A percentile compares a stretch with the other conserved stretches of the same genome.
These are phyloP conservation scores for Eilema sororculum DNA, from an alignment of 2,888 invertebrate genomes.

Conservation along the genomic window DNA sequence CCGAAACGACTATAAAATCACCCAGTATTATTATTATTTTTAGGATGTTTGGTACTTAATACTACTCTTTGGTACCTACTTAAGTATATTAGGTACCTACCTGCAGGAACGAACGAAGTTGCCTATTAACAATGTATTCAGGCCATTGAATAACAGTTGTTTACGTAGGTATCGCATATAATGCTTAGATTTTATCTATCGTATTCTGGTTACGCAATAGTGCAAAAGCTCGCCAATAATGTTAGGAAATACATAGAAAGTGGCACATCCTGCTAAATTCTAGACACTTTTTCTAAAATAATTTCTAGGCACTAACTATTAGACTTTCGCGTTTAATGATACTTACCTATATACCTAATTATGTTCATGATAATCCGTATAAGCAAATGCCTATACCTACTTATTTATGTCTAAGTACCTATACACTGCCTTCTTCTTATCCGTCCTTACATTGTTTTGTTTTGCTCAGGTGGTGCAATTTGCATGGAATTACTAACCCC, in stretches of 20 bases:
- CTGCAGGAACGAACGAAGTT: background rate
- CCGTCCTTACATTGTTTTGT: background rate
- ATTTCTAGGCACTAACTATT: background rate
- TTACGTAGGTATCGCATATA: background rate
- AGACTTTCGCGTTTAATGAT: background rate
- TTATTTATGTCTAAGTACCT: too few species aligned
- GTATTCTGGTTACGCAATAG: background rate
- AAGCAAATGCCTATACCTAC: too few species aligned
- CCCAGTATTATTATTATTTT: too few species aligned
- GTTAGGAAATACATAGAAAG: background rate
- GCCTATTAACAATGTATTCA: conserved; percentile 1
- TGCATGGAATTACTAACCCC: conserved; percentile 96
- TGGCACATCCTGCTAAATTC: background rate
- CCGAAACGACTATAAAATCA: too few species aligned
- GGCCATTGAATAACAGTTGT: conserved; percentile 1
- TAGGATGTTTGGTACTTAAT: background rate
- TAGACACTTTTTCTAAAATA: background rate
- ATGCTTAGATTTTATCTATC: too few species aligned
- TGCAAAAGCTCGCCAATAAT: background rate
- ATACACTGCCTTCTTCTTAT: background rate
- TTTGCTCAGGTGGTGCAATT: conserved; percentile 91
- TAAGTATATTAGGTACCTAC: background rate
- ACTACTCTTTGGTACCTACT: too few species aligned
- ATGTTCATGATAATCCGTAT: too few species aligned
- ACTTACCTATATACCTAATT: too few species aligned